Evolutionary conservation across 2,888 invertebrate genomes (phyloP), one percentile per base, ranked within the genome.

Genomic region (Oscheius onirici): DNA sequence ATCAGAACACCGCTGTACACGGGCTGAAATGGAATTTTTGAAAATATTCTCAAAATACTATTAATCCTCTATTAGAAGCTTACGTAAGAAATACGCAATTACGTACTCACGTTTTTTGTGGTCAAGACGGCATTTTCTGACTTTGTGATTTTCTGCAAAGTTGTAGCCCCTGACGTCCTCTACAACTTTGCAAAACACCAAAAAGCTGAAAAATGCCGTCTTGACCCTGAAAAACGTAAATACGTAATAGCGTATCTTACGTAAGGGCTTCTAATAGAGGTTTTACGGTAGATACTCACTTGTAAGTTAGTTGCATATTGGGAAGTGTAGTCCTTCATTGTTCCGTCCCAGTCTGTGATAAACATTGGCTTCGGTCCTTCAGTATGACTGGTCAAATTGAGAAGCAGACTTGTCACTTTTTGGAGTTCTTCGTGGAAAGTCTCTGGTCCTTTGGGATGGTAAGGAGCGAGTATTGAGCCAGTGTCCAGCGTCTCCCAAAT

Each of bases 321-420:
- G 1, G 82, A 79, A 58, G 84, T 84, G 67, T 87, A 87, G 69
- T 87, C 86, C 74, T 87, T 87, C 86, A 87, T 87, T 0, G 87
- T 87, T 8, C 87, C 87, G 74, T 87, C 87, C 87, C 87, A 87
- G 61, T 87, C 87, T 6, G 87, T 87, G 51, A 87, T 80, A 46
- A 87, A 78, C 17, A 80, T 44, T 17, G 78, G 79, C 40, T 80
- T 81, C 6, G 63, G 13, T 5, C 26, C 49, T 6, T 46, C 49
- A n/a, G 63, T 11, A 20, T 24, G 28, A n/a, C 22, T 17, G n/a
- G 26, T 49, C 2, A 49, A 26, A 11, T 63, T 26, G 13, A 46
- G 26, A 3, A 63, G 28, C 11, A 63, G 28, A 15, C 63, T 69
- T 58, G 69, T 66, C n/a, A 73, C 74, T 6, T 66, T 54, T 2